Conservation (phyloP, 2,113 vertebrate genomes). For the Spea bombifrons region DNA sequence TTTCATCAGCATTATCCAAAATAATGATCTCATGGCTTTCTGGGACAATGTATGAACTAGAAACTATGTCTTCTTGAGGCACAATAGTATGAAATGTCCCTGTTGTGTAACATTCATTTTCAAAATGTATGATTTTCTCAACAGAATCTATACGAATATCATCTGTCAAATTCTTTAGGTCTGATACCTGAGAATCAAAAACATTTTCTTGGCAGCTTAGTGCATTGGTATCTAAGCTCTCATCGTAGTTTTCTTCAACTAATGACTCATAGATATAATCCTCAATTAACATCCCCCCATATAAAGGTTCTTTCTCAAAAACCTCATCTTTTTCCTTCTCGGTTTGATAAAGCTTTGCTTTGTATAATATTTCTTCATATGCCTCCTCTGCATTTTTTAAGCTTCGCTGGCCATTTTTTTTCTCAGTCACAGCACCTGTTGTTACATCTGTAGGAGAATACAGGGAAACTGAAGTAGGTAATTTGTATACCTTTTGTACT, state of each 20-base stretch:
- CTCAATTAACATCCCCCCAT: conserved; percentile 94
- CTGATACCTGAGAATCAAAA: conserved; percentile 65
- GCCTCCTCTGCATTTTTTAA: conserved; percentile 88
- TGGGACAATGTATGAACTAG: conserved; percentile 67
- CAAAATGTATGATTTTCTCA: conserved; percentile 75
- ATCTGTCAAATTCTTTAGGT: conserved; percentile 74
- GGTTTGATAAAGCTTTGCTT: conserved; percentile 74
- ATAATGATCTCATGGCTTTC: conserved; percentile 82
- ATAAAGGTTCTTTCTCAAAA: conserved; percentile 91
- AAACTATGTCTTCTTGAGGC: conserved; percentile 72
- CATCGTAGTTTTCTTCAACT: conserved; percentile 79
- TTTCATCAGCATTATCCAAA: conserved; percentile 71
- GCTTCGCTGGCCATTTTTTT: conserved; percentile 62
- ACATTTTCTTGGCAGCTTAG: conserved; percentile 64
- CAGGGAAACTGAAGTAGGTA: conserved; percentile 82
- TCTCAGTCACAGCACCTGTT: conserved; percentile 53
- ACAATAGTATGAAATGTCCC: conserved; percentile 71
- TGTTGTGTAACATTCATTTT: conserved; percentile 76
- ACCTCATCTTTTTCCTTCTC: conserved; percentile 75
- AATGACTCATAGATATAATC: conserved; percentile 97
- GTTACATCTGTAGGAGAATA: conserved; percentile 77
- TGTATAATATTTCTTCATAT: conserved; percentile 92
- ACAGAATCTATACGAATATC: conserved; percentile 83
- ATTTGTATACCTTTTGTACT: conserved; percentile 86
- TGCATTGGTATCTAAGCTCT: conserved; percentile 61